A percentile compares a stretch with the other conserved stretches of the same genome.
Conservation (phyloP, 2,888 invertebrate species). For the Mellilla xanthometata region DNA sequence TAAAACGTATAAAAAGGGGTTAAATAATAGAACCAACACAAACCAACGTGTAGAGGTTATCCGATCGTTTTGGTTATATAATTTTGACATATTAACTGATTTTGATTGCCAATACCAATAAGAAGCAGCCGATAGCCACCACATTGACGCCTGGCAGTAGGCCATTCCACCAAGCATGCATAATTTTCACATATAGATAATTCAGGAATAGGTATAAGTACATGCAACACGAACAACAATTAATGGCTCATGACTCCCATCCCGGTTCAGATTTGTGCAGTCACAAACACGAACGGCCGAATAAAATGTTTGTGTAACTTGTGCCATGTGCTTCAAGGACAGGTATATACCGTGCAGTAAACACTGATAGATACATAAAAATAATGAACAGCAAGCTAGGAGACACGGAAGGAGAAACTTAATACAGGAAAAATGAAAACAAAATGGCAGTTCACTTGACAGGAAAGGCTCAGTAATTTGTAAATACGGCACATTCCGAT, state of each 20-base stretch:
- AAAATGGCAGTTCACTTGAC: slow-evolving; percentile 61
- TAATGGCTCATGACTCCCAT: slow-evolving; percentile 75
- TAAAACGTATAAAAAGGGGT: slow-evolving; percentile 21
- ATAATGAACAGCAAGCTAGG: slow-evolving; percentile 75
- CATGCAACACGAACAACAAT: slow-evolving; percentile 81
- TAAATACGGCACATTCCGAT: slow-evolving; percentile 69
- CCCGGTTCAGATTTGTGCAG: slow-evolving; percentile 70
- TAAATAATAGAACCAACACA: slow-evolving; percentile 27
- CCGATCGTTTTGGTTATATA: slow-evolving; percentile 14
- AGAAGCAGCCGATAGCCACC: slow-evolving; percentile 73
- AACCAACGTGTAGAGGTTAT: slow-evolving; percentile 18
- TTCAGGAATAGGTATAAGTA: slow-evolving; percentile 62
- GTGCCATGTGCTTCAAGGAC: slow-evolving; percentile 77
- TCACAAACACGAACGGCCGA: slow-evolving; percentile 74
- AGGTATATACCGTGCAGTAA: slow-evolving; percentile 76
- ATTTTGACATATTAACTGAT: slow-evolving; percentile 28
- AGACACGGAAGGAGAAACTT: slow-evolving; percentile 63
- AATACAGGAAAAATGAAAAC: slow-evolving; percentile 58
- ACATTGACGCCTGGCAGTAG: slow-evolving; percentile 68
- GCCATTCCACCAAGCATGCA: slow-evolving; percentile 80
- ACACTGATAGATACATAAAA: slow-evolving; percentile 66
- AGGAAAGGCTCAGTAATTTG: slow-evolving; percentile 62
- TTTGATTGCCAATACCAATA: slow-evolving; percentile 52
- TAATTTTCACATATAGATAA: slow-evolving; percentile 66
- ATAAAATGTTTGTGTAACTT: slow-evolving; percentile 64